Percentiles rank a stretch among this genome's conserved stretches.
These are phyloP conservation scores for Catharus ustulatus DNA, from an alignment of 2,797 vertebrate genomes.

Conservation along the genomic window DNA sequence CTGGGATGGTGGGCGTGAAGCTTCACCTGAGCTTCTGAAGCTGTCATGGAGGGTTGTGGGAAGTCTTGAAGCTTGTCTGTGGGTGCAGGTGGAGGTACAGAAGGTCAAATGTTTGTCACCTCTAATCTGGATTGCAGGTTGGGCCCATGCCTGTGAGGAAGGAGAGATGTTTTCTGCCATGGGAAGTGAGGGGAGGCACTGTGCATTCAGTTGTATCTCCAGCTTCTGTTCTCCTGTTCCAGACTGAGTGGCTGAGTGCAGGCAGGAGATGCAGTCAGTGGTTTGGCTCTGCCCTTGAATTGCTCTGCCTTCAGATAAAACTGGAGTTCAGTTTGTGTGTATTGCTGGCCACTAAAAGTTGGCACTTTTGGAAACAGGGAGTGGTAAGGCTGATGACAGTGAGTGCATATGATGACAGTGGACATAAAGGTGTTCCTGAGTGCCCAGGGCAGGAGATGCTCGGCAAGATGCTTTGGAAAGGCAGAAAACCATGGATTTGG, in stretches of 20 bases:
- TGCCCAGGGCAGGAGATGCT: background rate
- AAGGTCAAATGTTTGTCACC: background rate
- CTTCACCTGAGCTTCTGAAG: background rate
- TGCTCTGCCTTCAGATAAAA: background rate
- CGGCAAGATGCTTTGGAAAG: background rate
- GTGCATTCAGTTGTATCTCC: accelerated
- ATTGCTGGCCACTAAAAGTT: background rate
- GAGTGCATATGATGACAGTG: background rate
- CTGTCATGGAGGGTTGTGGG: background rate
- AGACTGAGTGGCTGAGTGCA: background rate
- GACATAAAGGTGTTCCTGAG: background rate
- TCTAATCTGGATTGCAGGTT: background rate
- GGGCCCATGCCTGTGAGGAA: background rate
- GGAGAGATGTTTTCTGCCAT: background rate
- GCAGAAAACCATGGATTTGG: background rate
- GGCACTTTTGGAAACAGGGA: accelerated
- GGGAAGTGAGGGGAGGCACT: background rate
- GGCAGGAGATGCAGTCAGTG: background rate
- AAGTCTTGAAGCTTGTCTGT: background rate
- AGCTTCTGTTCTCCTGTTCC: background rate
- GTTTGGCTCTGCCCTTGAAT: background rate
- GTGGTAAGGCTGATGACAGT: background rate
- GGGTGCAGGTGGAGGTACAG: background rate
- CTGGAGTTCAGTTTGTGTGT: background rate
- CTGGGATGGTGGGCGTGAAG: background rate